These are phyloP conservation scores for Drosophila imparisetae DNA, from an alignment of 2,888 invertebrate genomes.

Conservation along the genomic window DNA sequence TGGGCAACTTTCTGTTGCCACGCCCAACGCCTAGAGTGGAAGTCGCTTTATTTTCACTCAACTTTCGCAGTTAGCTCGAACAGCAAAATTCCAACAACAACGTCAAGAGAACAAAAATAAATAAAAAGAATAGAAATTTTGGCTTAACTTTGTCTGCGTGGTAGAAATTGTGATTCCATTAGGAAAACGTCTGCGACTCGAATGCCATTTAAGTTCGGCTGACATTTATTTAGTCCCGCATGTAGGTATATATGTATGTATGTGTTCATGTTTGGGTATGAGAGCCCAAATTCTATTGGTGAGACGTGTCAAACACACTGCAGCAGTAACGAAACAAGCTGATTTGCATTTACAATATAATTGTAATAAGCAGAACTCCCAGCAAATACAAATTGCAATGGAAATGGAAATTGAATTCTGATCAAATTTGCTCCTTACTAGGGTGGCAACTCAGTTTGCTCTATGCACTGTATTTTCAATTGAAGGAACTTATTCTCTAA, in stretches of 20 bases:
- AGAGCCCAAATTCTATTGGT: constrained; percentile 16
- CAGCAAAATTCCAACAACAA: constrained; percentile 39
- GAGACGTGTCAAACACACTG: constrained; percentile 45
- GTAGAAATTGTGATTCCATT: constrained; percentile 74
- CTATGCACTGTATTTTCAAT: background rate
- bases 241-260: background rate
- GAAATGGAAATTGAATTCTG: constrained; percentile 40
- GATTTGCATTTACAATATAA: constrained; percentile 52
- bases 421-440: constrained; percentile 1
- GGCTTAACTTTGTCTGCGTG: constrained; percentile 49
- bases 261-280: constrained; percentile 3
- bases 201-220: constrained; percentile 73
- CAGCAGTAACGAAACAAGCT: constrained; percentile 22
- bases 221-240: constrained; percentile 47
- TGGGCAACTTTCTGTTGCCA: constrained; percentile 61
- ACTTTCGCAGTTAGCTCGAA: constrained; percentile 74
- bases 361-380: constrained; percentile 43
- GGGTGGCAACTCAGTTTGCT: constrained; percentile 4
- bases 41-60: constrained; percentile 66
- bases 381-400: constrained; percentile 39
- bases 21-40: constrained; percentile 45
- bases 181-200: constrained; percentile 74
- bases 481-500: background rate
- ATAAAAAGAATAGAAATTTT: constrained; percentile 44
- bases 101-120: constrained; percentile 25